Conservation (phyloP, 1,140 invertebrate species). For the Doryteuthis pealeii region DNA sequence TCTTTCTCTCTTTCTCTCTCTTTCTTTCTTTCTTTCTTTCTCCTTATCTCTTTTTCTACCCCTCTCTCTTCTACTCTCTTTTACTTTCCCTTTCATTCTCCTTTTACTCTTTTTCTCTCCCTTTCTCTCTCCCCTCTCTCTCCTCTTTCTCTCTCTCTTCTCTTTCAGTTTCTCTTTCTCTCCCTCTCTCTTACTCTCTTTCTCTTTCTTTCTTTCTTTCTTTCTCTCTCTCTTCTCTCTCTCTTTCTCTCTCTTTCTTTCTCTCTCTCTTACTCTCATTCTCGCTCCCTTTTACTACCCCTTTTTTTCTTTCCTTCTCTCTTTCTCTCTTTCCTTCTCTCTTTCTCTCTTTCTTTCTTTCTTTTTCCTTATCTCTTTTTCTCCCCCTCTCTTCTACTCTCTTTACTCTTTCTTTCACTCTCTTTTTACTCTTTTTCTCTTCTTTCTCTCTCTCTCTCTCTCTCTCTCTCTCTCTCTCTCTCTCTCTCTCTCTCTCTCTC, state of each 20-base stretch:
- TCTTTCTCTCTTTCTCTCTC: neutral
- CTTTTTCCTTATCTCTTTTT: too few relatives aligned
- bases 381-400: neutral
- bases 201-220: neutral
- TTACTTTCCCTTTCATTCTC: too few relatives aligned
- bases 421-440: neutral
- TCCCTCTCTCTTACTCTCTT: neutral
- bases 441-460: neutral
- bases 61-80: too few relatives aligned
- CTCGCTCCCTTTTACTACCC: neutral
- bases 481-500: too few relatives aligned
- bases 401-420: neutral
- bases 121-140: neutral
- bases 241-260: neutral
- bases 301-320: neutral
- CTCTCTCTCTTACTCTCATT: neutral
- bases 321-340: neutral
- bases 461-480: too few relatives aligned
- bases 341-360: neutral
- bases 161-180: too few relatives aligned
- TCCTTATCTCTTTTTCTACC: neutral
- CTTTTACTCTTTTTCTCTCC: neutral
- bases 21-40: conserved; percentile 2
- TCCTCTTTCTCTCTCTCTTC: too few relatives aligned
- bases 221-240: neutral